Evolutionary conservation across 1,140 invertebrate genomes (phyloP), one percentile per base, ranked within the genome.

Genomic region (Streblospio benedicti): DNA sequence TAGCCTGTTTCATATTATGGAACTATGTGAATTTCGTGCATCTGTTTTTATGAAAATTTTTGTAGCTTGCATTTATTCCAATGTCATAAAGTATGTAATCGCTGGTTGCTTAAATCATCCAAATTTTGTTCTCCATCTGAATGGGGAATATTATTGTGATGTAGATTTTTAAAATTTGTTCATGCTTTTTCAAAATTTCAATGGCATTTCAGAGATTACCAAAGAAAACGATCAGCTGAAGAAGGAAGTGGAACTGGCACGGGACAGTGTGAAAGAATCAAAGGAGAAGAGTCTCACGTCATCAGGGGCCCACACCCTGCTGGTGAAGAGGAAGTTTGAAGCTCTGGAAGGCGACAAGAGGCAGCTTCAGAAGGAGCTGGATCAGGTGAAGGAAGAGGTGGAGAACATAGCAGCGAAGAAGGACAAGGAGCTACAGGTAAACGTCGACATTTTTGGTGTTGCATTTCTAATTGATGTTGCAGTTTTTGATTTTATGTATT

Each of bases 341-440:
- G 50, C 28, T n/a, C 28, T 52, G 50, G 50, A 52, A 16, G 50
- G 3, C 4, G 18, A 23, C 18, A 52, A 52, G 18, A 52, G 31
- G 47, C 44, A 59, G 57, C 27, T 52, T 44, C 45, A 59, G 35
- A 27, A 57, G 18, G 25, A 53, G 14, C n/a, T 59, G 27, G 14
- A 16, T 6, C 20, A 51, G 4, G 43, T 52, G 2, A 27, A 25
- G 5, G 57, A 55, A 1, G n/a, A 59, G 49, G 45, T 45, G 5
- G 20, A 27, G 2, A 31, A 32, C 12, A 38, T 18, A 2, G 47
- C 50, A 30, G 51, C 2, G 16, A 31, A 33, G 44, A 50, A 58
- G 41, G 41, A 25, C 30, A 31, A 6, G 3, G 32, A 56, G 43
- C 54, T 56, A 9, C 23, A 23, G 25, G 51, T 53, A n/a, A 53